Evolutionary conservation across 2,797 vertebrate species (phyloP), one percentile per base, ranked within the genome.

Genomic region (Heliangelus exortis): DNA sequence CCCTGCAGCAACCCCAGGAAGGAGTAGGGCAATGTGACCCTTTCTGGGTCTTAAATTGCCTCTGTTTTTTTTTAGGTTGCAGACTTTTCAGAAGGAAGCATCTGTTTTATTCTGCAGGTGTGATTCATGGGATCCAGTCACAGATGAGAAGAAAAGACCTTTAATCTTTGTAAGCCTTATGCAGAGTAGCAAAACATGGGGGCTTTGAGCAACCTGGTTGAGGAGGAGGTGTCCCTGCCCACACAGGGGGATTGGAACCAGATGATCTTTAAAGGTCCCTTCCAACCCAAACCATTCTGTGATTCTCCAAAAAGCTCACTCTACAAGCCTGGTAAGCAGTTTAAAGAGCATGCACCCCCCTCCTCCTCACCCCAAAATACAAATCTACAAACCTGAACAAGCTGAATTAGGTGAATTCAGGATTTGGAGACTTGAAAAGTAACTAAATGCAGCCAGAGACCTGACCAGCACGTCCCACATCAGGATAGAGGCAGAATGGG

Each of bases 41-140:
- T 33, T 67, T 72, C 39, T 5, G 33, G 63, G 59, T 72, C 67
- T 54, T 25, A 33, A 28, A 67, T 2, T 0, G 0, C 6, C 34
- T 43, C 26, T 1, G 5, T 2, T 0, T 19, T 0, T 19, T 1
- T 6, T 18, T 31, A 74, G 21, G 8, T 53, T 25, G 33, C 31
- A 48, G 68, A 9, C 18, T 8, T 16, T 29, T 48, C 15, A n/a
- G 25, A 36, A 65, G 28, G 15, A 80, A 86, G 28, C 1, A 1
- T 48, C 33, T 57, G 21, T 19, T 77, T 15, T n/a, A 7, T 34
- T 69, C 41, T 69, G 18, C 5, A 7, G 57, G 21, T 20, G 17
- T 58, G 36, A 74, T 31, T 33, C 50, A 29, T 16, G 67, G 20
- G 31, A 59, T 63, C 50, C 25, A 51, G 39, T 20, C 31, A 45